These are phyloP conservation scores for Parazoanthus atlanticus DNA, from an alignment of 92 coral and sea anemone species.

Conservation along the genomic window DNA sequence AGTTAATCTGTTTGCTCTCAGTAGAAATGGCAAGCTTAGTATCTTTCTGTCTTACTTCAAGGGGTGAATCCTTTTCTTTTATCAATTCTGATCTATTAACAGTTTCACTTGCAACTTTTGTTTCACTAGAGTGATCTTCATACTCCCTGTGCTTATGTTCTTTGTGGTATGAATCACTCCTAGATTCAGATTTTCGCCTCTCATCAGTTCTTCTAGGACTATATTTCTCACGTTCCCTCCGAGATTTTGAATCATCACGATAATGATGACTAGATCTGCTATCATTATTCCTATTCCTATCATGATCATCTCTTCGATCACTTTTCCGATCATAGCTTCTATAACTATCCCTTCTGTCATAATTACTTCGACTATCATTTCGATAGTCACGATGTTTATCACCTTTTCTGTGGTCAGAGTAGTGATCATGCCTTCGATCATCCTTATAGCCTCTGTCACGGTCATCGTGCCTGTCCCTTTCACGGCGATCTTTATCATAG, in stretches of 20 bases:
- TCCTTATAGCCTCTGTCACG: constrained; percentile 68
- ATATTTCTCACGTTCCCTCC: constrained; percentile 63
- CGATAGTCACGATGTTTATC: constrained; percentile 68
- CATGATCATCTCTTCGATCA: constrained; percentile 77
- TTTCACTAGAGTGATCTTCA: background rate
- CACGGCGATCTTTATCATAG: constrained; percentile 54
- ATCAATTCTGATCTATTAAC: background rate
- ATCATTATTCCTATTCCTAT: constrained; percentile 66
- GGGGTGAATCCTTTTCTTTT: constrained; percentile 3
- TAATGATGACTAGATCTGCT: constrained; percentile 67
- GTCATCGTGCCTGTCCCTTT: constrained; percentile 66
- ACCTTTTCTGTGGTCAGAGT: constrained; percentile 64
- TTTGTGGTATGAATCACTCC: constrained; percentile 48
- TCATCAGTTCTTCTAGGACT: constrained; percentile 57
- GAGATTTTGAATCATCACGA: constrained; percentile 71
- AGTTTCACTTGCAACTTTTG: background rate
- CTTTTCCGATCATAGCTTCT: constrained; percentile 70
- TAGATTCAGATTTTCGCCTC: constrained; percentile 39
- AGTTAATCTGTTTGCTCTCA: background rate
- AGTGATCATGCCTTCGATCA: constrained; percentile 68
- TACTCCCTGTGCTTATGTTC: constrained; percentile 49
- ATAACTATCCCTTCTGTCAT: constrained; percentile 53
- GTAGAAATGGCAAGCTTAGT: background rate
- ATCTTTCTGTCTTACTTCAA: constrained; percentile 4
- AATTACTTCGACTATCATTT: constrained; percentile 56